Evolutionary conservation across 2,888 invertebrate species (phyloP).

Genomic region (Diplazon laetatorius): DNA sequence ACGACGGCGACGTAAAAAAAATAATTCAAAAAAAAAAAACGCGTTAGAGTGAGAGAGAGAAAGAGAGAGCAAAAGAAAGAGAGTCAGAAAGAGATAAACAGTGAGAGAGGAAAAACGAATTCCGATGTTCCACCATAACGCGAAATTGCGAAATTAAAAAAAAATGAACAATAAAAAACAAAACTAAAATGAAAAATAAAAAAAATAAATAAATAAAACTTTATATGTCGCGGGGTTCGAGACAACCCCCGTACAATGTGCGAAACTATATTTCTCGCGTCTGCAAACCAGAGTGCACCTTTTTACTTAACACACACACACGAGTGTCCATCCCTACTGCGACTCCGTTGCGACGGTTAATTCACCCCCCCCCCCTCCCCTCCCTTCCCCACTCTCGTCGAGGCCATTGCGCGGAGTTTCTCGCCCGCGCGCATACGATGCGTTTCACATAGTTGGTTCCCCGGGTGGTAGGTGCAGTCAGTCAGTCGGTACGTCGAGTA

Average conservation of each 20-base stretch:
- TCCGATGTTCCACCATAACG: not conserved
- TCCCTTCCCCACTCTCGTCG: not conserved
- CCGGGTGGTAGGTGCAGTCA: not conserved
- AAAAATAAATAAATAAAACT: too few relatives aligned
- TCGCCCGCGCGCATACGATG: not conserved
- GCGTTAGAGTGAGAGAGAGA: not conserved
- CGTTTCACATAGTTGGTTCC: not conserved
- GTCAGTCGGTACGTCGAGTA: constrained; percentile 20
- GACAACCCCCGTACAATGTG: not conserved
- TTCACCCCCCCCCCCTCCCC: too few relatives aligned
- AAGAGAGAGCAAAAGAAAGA: too few relatives aligned
- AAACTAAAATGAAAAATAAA: too few relatives aligned
- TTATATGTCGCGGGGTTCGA: too few relatives aligned
- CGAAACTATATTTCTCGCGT: constrained; percentile 1
- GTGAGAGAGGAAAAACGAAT: too few relatives aligned
- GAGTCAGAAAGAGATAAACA: too few relatives aligned
- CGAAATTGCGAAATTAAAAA: too few relatives aligned
- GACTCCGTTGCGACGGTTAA: not conserved
- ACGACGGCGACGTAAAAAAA: too few relatives aligned
- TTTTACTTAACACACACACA: not conserved
- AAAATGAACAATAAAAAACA: too few relatives aligned
- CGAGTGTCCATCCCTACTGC: constrained; percentile 1
- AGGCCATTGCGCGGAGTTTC: not conserved
- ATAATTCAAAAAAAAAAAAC: too few relatives aligned
- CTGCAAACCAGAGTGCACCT: not conserved